Evolutionary conservation across 2,113 vertebrate genomes (phyloP).

Genomic region (Cairina moschata): DNA sequence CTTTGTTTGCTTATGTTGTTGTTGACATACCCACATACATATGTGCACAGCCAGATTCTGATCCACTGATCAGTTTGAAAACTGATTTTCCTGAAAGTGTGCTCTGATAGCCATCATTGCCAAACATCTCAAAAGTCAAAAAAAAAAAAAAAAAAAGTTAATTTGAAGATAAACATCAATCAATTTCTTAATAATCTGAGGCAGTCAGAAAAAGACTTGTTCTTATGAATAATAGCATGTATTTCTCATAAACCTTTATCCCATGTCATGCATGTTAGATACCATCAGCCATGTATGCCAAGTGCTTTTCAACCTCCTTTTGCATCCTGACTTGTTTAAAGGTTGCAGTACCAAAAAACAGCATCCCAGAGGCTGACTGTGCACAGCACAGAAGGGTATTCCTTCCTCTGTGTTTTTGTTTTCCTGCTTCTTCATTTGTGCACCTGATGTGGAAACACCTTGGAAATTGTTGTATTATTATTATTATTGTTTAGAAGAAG

Average conservation of each 20-base stretch:
- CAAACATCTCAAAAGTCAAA: background rate
- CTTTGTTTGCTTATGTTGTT: background rate
- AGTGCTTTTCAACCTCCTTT: background rate
- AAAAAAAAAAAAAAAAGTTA: background rate
- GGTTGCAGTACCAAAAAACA: background rate
- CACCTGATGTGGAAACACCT: background rate
- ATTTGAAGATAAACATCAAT: background rate
- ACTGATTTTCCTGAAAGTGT: background rate
- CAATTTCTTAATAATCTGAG: background rate
- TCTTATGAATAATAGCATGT: background rate
- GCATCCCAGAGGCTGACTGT: background rate
- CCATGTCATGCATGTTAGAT: background rate
- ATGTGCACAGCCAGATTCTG: background rate
- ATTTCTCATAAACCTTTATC: background rate
- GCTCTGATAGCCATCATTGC: background rate
- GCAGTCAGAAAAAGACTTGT: background rate
- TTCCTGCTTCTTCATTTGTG: background rate
- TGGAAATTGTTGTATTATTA: background rate
- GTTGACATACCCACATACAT: background rate
- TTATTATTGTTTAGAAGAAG: background rate
- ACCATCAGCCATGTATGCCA: background rate
- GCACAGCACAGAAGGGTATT: accelerated
- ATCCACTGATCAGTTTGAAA: background rate
- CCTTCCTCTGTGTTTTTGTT: background rate
- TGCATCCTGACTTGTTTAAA: background rate